Evolutionary conservation across 2,113 vertebrate genomes (phyloP), one percentile per base, ranked within the genome.

Genomic region (Xiphorhynchus elegans): DNA sequence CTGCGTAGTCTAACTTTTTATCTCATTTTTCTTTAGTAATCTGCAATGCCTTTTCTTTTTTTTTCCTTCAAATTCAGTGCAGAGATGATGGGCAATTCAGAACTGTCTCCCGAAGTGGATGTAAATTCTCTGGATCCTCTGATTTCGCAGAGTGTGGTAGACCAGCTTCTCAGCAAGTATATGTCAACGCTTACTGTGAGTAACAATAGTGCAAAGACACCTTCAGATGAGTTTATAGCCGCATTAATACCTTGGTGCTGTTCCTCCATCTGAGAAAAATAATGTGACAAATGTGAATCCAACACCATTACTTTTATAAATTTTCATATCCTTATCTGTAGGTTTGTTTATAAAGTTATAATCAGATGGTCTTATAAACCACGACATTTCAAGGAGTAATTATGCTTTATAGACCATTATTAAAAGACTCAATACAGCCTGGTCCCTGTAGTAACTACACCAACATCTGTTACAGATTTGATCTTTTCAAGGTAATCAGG

Each of bases 61-160:
- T 17, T 9, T 49, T 35, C 25, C 86, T 56, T 87, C 39, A 1
- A 29, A 68, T 83, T 26, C 78, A 99, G 99, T 82, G 39, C 59
- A 42, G 99, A 99, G 96, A 99, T 99, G 99, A 99, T 99, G 99
- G 99, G 99, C 33, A 98, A 99, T 84, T 94, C 96, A 44, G 99
- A 99, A 64, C 98, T 99, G 25, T 93, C 90, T 53, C 98, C 98
- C 0, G 99, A 99, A 96, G 98, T 99, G 86, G 99, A 99, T 53
- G 98, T 98, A 39, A 98, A 98, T 90, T 85, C 94, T 82, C 94
- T 99, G 96, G 97, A 98, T 89, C 92, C 98, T 75, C 96, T 99
- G 70, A 97, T 99, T 49, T 98, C 99, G 3, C 96, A 98, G 81
- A 96, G 98, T 1, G 98, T 99, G 78, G 98, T 99, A 83, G 97